These are phyloP conservation scores for Numida meleagris DNA, from an alignment of 2,113 vertebrate species.

Conservation along the genomic window DNA sequence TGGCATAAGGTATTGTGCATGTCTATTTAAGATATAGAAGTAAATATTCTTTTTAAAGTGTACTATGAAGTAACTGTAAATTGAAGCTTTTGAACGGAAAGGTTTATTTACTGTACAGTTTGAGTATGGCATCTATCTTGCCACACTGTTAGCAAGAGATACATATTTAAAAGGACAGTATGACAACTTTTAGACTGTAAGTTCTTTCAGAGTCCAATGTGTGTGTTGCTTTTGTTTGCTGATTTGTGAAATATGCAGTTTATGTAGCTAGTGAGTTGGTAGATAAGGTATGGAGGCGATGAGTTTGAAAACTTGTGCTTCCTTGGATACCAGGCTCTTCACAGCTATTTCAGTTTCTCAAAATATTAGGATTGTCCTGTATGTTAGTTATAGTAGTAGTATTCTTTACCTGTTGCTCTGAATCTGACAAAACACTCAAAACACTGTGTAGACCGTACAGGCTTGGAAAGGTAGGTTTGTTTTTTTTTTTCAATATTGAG, in stretches of 20 bases:
- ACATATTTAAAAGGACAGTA: neutral
- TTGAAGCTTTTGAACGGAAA: neutral
- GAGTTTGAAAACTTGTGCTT: neutral
- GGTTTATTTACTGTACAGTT: neutral
- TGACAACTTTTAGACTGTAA: neutral
- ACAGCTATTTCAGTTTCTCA: neutral
- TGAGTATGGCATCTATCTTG: neutral
- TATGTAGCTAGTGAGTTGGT: neutral
- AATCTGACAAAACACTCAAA: neutral
- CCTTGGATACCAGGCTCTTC: neutral
- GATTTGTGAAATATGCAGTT: neutral
- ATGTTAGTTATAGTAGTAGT: neutral
- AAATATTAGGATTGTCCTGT: neutral
- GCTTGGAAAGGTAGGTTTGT: neutral
- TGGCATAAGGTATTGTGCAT: constrained; percentile 87
- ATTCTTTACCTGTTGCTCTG: neutral
- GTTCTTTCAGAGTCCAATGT: neutral
- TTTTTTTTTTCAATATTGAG: neutral
- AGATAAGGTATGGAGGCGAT: neutral
- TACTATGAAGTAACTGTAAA: neutral
- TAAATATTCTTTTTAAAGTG: neutral
- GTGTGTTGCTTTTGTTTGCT: neutral
- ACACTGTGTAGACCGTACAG: neutral
- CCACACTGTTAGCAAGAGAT: neutral
- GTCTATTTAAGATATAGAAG: neutral